Evolutionary conservation across 2,113 vertebrate species (phyloP), one percentile per base, ranked within the genome.

Genomic region (Corythaeola cristata): DNA sequence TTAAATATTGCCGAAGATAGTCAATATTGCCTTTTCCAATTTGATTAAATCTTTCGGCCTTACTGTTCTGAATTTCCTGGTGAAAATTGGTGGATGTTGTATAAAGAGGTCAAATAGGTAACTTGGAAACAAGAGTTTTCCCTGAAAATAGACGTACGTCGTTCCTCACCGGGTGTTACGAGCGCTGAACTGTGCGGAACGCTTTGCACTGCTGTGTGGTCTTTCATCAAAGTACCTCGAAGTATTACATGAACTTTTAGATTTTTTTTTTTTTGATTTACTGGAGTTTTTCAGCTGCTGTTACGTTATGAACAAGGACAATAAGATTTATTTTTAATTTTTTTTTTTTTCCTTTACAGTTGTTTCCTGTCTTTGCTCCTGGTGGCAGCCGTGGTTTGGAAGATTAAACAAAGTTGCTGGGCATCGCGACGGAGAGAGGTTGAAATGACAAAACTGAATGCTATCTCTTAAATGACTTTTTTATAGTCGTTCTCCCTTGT

Each of bases 341-440:
- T 35, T 81, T 44, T 41, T 62, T 58, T 83, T 55, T 80, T 84
- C 81, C 89, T 97, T 90, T 96, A 20, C 98, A 99, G 99, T 93
- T 99, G 99, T 97, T 99, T 99, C 98, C 98, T 99, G 97, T 99
- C 99, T 19, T 97, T 99, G 97, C 99, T 99, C 59, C 98, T 99
- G 90, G 99, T 99, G 98, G 99, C 99, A 60, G 99, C 99, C 8
- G 99, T 99, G 95, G 99, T 99, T 80, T 99, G 99, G 99, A 99
- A 99, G 98, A 99, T 99, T 89, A 99, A 99, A 91, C 99, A 99
- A 74, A 99, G 99, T 96, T 99, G 99, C 96, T 99, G 99, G 99
- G 99, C 99, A 9, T 99, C 99, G 3, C 98, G 99, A 56, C 98
- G 99, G 52, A 98, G 99, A 98, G 99, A 99, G 98, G 99, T 99